Percentiles rank a stretch among this genome's conserved stretches.
Evolutionary conservation across 2,113 vertebrate genomes (phyloP).

Genomic region (Tachysurus vachellii): DNA sequence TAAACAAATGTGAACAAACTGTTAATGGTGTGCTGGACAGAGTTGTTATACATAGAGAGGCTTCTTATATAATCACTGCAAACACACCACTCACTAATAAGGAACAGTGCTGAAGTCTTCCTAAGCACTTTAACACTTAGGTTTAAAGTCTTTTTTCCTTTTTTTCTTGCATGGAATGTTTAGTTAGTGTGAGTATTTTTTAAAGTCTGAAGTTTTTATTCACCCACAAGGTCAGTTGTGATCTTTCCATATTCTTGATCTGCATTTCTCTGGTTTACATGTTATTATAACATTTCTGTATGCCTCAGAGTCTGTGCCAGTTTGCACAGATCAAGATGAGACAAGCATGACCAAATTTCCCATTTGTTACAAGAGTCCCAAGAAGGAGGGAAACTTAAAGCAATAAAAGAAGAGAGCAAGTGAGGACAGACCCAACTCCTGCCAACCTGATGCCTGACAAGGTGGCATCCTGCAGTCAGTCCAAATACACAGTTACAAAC

Average conservation of each 20-base stretch:
- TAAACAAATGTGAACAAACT: neutral
- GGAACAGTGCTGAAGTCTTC: neutral
- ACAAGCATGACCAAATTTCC: slow-evolving; percentile 31
- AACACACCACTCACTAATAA: slow-evolving; percentile 6
- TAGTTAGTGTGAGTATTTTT: neutral
- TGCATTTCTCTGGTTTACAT: slow-evolving; percentile 1
- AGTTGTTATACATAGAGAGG: neutral
- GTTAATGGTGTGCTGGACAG: slow-evolving; percentile 5
- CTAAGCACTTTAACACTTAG: neutral
- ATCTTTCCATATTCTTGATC: slow-evolving; percentile 8
- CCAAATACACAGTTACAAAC: slow-evolving; percentile 5
- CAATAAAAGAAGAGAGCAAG: slow-evolving; percentile 11
- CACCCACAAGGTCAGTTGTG: neutral
- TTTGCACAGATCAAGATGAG: slow-evolving; percentile 42
- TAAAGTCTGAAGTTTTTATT: neutral
- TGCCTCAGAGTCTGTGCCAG: slow-evolving; percentile 21
- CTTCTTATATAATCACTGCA: slow-evolving; percentile 36
- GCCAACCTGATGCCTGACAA: slow-evolving; percentile 17
- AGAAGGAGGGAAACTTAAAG: neutral
- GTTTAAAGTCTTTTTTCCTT: neutral
- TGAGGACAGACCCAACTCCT: slow-evolving; percentile 26
- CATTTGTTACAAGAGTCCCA: slow-evolving; percentile 18
- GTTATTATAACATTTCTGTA: slow-evolving; percentile 28
- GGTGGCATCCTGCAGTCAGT: neutral
- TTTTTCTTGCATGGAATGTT: neutral